Conservation (phyloP, 1,140 invertebrate genomes). For the Hylaeus anthracinus region DNA sequence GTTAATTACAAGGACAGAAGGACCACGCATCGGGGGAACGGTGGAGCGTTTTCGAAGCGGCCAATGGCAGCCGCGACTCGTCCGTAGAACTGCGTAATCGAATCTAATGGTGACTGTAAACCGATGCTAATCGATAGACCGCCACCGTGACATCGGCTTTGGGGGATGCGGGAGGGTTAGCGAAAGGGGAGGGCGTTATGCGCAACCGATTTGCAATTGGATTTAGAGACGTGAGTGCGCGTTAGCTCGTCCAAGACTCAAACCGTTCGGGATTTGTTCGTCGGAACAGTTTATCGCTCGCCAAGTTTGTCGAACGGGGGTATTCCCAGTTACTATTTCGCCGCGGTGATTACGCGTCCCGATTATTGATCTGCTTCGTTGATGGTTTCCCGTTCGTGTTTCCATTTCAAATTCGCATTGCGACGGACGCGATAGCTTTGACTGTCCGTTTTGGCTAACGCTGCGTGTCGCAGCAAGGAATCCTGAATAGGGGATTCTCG, state of each 20-base stretch:
- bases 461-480: too few relatives aligned
- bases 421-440: neutral
- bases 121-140: conserved; percentile 65
- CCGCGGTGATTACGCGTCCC: neutral
- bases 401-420: neutral
- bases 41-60: neutral
- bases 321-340: neutral
- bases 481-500: too few relatives aligned
- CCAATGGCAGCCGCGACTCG: neutral
- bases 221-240: conserved; percentile 11
- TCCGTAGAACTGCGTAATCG: conserved; percentile 47
- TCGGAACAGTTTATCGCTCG: neutral
- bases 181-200: conserved; percentile 35
- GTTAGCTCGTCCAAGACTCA: neutral
- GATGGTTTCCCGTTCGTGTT: neutral
- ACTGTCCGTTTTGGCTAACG: neutral
- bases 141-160: conserved; percentile 26
- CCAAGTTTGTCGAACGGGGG: neutral
- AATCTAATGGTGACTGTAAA: conserved; percentile 60
- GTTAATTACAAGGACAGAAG: conserved; percentile 50
- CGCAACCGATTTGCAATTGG: conserved; percentile 61
- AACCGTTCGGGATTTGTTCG: neutral
- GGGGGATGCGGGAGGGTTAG: neutral
- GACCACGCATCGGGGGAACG: neutral
- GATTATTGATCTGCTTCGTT: neutral